Evolutionary conservation across 2,888 invertebrate species (phyloP).

Genomic region (Tetropium fuscum): DNA sequence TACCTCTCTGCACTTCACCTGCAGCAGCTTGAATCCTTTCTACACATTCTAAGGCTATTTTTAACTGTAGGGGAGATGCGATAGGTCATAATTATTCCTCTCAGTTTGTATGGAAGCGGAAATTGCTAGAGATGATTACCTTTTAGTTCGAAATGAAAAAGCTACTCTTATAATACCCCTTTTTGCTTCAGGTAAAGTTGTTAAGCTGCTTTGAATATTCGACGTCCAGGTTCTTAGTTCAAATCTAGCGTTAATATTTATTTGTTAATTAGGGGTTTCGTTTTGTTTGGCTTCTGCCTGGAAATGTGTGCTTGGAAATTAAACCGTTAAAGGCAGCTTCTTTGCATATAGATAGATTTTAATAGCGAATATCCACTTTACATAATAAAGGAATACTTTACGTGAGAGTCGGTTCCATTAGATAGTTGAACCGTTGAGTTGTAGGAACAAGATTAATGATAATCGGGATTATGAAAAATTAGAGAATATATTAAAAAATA

Average conservation of each 20-base stretch:
- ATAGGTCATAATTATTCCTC: too few relatives aligned
- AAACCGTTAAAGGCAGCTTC: constrained; percentile 31
- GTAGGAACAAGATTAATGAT: constrained; percentile 2
- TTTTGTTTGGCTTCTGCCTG: constrained; percentile 17
- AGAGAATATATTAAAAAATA: neutral
- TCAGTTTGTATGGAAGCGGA: too few relatives aligned
- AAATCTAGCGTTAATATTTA: constrained; percentile 23
- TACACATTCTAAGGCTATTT: too few relatives aligned
- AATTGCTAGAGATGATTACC: too few relatives aligned
- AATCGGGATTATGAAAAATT: constrained; percentile 7
- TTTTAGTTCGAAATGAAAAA: too few relatives aligned
- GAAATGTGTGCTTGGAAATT: neutral
- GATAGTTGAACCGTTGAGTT: constrained; percentile 5
- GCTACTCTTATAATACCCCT: too few relatives aligned
- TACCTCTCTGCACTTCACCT: too few relatives aligned
- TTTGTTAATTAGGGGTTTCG: constrained; percentile 26
- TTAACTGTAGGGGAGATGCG: too few relatives aligned
- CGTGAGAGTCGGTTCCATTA: neutral
- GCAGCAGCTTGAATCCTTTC: too few relatives aligned
- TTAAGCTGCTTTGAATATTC: constrained; percentile 20
- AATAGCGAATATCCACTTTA: constrained; percentile 36
- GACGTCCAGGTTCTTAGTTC: constrained; percentile 4
- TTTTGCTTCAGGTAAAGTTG: neutral
- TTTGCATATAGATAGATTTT: constrained; percentile 48
- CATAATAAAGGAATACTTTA: constrained; percentile 21